phyloP scores from a whole-genome alignment of 2,797 vertebrate species.

The Hemitrygon akajei region DNA sequence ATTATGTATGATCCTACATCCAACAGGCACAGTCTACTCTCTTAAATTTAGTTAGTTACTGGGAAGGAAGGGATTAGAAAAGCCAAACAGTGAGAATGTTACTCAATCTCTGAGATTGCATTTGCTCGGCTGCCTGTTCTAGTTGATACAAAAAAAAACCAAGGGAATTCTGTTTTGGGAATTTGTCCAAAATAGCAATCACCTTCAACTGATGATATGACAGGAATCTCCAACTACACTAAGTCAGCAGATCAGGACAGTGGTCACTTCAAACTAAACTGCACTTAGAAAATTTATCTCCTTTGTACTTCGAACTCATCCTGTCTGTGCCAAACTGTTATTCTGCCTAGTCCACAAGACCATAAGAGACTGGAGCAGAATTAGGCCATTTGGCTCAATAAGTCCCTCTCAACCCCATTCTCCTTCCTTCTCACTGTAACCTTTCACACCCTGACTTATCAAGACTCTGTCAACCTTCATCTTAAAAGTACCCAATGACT shows the following conservation, averaged over 20 bases:
- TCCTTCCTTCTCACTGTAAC: too few species aligned
- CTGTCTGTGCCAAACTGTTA: not conserved
- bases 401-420: too few species aligned
- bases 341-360: too few species aligned
- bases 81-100: not conserved
- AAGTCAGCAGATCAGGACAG: not conserved
- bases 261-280: conserved; percentile 23
- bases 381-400: too few species aligned
- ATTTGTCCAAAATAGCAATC: not conserved
- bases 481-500: too few species aligned
- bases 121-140: not conserved
- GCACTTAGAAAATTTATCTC: not conserved
- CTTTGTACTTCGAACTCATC: not conserved
- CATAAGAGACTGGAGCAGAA: too few species aligned
- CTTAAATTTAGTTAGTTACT: too few species aligned
- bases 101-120: not conserved
- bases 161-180: not conserved
- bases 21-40: too few species aligned
- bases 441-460: too few species aligned
- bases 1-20: too few species aligned
- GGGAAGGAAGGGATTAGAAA: too few species aligned
- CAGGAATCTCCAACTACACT: not conserved
- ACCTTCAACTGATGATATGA: not conserved
- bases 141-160: not conserved
- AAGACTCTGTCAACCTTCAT: too few species aligned